A percentile compares a stretch with the other conserved stretches of the same genome.
Conservation (phyloP, 2,888 invertebrate genomes). For the Leptinotarsa juncta region DNA sequence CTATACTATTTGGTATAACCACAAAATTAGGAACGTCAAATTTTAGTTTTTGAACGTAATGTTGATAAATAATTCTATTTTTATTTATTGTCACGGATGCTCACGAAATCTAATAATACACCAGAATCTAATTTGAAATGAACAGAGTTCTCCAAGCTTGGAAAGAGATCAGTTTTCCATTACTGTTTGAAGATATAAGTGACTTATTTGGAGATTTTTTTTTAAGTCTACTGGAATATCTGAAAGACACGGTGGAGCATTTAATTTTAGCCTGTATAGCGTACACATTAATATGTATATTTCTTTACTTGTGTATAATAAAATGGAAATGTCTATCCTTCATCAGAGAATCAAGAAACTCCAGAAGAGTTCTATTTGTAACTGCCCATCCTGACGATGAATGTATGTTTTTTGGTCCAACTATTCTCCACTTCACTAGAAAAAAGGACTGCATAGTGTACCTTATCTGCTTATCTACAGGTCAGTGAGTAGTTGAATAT, state of each 20-base stretch:
- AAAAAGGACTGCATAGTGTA: constrained; percentile 77
- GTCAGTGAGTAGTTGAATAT: constrained; percentile 65
- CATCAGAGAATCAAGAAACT: constrained; percentile 67
- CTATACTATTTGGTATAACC: background rate
- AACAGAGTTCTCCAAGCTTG: constrained; percentile 56
- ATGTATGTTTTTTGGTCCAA: constrained; percentile 98
- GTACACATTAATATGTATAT: constrained; percentile 69
- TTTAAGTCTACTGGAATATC: constrained; percentile 56
- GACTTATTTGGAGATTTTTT: constrained; percentile 38
- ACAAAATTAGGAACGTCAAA: constrained; percentile 10
- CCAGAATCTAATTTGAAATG: constrained; percentile 58
- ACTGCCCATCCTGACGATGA: constrained; percentile 99
- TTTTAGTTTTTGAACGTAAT: constrained; percentile 22
- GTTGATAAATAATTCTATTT: constrained; percentile 28
- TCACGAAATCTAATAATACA: constrained; percentile 54
- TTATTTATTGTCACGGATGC: constrained; percentile 47
- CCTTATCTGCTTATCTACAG: constrained; percentile 87
- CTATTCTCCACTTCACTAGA: constrained; percentile 76
- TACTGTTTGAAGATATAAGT: constrained; percentile 41
- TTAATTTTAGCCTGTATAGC: constrained; percentile 67
- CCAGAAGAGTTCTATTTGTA: constrained; percentile 80
- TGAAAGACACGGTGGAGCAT: constrained; percentile 70
- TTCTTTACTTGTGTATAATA: constrained; percentile 62
- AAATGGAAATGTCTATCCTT: constrained; percentile 67
- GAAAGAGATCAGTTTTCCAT: constrained; percentile 49